These are phyloP conservation scores for Pseudochromis fuscus DNA, from an alignment of 2,797 vertebrate genomes.

Conservation along the genomic window DNA sequence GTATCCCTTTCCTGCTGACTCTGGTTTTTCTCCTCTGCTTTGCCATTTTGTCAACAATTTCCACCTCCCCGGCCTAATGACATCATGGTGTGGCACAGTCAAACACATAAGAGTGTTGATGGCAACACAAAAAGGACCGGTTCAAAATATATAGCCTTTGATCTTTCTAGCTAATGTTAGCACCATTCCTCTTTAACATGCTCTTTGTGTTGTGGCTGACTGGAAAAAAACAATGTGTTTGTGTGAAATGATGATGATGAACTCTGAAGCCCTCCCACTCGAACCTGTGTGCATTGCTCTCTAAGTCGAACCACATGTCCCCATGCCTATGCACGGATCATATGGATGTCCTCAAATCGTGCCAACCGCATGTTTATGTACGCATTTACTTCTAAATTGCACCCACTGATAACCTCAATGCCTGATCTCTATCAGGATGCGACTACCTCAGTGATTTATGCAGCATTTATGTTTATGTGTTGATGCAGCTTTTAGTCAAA, in stretches of 20 bases:
- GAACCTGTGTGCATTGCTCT: constrained; percentile 51
- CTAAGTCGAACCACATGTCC: constrained; percentile 71
- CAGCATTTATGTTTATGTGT: constrained; percentile 43
- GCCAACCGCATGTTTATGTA: constrained; percentile 72
- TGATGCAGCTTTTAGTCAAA: constrained; percentile 36
- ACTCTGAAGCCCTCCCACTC: constrained; percentile 24
- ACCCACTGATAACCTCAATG: constrained; percentile 43
- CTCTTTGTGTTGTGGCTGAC: constrained; percentile 62
- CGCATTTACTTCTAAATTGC: constrained; percentile 61
- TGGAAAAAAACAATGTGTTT: constrained; percentile 42
- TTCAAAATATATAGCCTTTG: constrained; percentile 46
- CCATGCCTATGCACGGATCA: constrained; percentile 26
- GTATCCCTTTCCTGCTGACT: constrained; percentile 68
- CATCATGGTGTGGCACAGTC: constrained; percentile 50
- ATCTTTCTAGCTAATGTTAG: constrained; percentile 32
- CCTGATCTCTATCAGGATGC: constrained; percentile 37
- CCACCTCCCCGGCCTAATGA: constrained; percentile 55
- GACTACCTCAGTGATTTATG: constrained; percentile 49
- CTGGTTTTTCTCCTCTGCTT: constrained; percentile 59
- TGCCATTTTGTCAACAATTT: constrained; percentile 67
- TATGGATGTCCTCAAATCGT: constrained; percentile 59
- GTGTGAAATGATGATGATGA: constrained; percentile 54
- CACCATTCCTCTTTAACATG: constrained; percentile 37
- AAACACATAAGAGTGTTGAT: constrained; percentile 35
- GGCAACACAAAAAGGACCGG: constrained; percentile 22